Conservation (phyloP, 2,113 vertebrate genomes). For the Alethe castanea region DNA sequence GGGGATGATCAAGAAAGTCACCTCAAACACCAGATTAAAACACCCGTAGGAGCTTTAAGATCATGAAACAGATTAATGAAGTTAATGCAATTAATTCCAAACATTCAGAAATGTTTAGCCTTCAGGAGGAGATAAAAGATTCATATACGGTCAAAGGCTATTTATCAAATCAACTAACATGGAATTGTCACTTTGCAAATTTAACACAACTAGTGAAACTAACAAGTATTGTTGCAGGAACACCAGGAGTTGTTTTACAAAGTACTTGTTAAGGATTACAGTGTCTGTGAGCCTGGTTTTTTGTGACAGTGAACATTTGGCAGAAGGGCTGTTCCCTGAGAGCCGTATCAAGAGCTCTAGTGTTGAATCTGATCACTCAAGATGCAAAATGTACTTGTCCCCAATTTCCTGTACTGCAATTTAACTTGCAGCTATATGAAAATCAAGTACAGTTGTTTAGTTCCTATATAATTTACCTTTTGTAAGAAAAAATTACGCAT, state of each 20-base stretch:
- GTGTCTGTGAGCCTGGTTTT: background rate
- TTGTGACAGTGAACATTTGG: background rate
- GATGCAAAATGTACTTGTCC: background rate
- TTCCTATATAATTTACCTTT: background rate
- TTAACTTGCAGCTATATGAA: background rate
- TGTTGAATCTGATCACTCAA: background rate
- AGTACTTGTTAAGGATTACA: background rate
- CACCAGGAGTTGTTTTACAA: background rate
- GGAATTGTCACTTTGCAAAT: constrained; percentile 6
- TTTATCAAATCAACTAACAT: background rate
- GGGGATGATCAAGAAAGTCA: constrained; percentile 8
- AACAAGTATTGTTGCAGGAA: background rate
- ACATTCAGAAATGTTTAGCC: constrained; percentile 44
- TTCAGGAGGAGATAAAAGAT: constrained; percentile 31
- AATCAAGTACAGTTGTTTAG: background rate
- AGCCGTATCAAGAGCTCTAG: background rate
- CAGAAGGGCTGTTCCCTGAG: background rate
- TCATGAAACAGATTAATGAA: constrained; percentile 47
- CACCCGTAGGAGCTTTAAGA: constrained; percentile 17
- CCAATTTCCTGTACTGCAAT: background rate
- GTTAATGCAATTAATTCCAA: constrained; percentile 56
- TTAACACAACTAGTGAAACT: background rate
- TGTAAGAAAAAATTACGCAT: background rate
- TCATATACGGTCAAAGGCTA: background rate
- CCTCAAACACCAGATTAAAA: constrained; percentile 33